Base-by-base conservation (phyloP, 1,140 invertebrate genomes). In the Mylabris phalerata region DNA sequence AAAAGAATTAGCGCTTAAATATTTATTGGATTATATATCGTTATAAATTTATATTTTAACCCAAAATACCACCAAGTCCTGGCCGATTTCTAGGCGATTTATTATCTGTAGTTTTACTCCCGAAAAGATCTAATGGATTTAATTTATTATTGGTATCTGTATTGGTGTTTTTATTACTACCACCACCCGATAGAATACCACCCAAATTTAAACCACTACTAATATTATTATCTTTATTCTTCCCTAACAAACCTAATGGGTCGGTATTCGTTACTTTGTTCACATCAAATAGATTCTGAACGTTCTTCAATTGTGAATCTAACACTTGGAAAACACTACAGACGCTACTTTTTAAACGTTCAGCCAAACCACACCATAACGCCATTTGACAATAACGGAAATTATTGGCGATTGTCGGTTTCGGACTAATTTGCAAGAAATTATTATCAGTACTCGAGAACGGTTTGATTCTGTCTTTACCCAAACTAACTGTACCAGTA, bases 321-420 rank as follows among this genome's bases (percentile, higher is more conserved):
- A 68, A 32, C 4, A 65, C 63, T 25, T 66, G 61, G 24, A 73
- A 63, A 55, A 71, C 66, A 32, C 72, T 62, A 55, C 82, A 84
- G 9, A 70, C 64, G 0, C 73, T 64, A 49, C 78, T 79, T 63
- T 75, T 75, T 5, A 84, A 64, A 54, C 79, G 73, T 48, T 80
- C 72, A 2, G 75, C 65, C 0, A 79, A 66, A 13, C 80, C 83
- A 0, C 79, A 76, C 79, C 83, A 80, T 0, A 85, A 65, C 40
- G 75, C 83, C 70, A 86, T 79, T 70, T 85, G 77, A 59, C 83
- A 86, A 64, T 76, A 82, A 59, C 80, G 76, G 55, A 84, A 85
- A 68, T 82, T 74, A 39, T 75, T 75, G 10, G 69, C 65, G 0
- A 76, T 54, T 57, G 71, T 67, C 25, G 80, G 73, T 46, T 77